phyloP scores from a whole-genome alignment of 1,140 invertebrate species.

The Achroia grisella region DNA sequence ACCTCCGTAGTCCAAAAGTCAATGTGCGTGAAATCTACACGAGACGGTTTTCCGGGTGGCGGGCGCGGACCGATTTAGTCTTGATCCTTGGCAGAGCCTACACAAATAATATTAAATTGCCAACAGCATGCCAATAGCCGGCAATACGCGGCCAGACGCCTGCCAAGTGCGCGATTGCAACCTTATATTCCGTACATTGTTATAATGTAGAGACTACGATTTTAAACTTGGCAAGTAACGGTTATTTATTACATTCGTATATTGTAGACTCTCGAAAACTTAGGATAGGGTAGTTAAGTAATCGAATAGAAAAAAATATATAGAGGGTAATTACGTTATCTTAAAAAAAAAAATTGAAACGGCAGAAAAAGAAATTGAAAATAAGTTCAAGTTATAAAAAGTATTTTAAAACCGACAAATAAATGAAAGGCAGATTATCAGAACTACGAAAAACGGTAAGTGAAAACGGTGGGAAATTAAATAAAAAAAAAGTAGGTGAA shows the following conservation, averaged over 20 bases:
- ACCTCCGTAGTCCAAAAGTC: background rate
- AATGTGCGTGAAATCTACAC: slow-evolving; percentile 12
- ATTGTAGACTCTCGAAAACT: too few species aligned
- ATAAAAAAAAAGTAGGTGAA: too few species aligned
- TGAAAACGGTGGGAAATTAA: too few species aligned
- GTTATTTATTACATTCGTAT: slow-evolving; percentile 4
- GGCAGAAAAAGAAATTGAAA: too few species aligned
- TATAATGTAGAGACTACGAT: slow-evolving; percentile 8
- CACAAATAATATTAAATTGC: slow-evolving; percentile 63
- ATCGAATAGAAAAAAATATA: too few species aligned
- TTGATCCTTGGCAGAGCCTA: slow-evolving; percentile 41
- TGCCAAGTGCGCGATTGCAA: slow-evolving; percentile 47
- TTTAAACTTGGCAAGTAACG: slow-evolving; percentile 9
- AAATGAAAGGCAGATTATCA: too few species aligned
- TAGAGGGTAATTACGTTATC: too few species aligned
- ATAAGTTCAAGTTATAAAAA: too few species aligned
- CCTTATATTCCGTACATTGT: slow-evolving; percentile 9
- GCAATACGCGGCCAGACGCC: slow-evolving; percentile 29
- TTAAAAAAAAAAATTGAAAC: too few species aligned
- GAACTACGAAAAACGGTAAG: too few species aligned
- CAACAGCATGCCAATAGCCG: slow-evolving; percentile 50
- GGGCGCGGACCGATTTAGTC: slow-evolving; percentile 10
- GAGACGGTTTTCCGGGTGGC: slow-evolving; percentile 37
- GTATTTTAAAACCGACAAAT: too few species aligned
- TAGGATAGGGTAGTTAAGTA: too few species aligned